Percentiles rank a stretch among this genome's conserved stretches.
Evolutionary conservation across 2,888 invertebrate species (phyloP).

Genomic region (Latheticus oryzae): DNA sequence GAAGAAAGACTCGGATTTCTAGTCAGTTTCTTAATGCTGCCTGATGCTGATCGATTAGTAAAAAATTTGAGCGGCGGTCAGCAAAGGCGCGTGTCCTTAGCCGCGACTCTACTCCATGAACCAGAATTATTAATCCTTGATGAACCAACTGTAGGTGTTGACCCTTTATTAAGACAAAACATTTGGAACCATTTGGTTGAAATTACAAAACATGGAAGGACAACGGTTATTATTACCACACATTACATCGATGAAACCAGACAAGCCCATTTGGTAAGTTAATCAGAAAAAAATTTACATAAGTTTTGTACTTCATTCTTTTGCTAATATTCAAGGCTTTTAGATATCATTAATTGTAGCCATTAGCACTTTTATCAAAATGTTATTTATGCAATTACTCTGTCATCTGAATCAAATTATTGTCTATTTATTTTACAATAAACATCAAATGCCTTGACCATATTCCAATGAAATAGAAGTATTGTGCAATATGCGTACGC

Average conservation of each 20-base stretch:
- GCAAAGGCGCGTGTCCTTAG: slow-evolving; percentile 88
- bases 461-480: slow-evolving; percentile 2
- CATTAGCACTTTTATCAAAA: slow-evolving; percentile 33
- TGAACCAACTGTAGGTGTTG: slow-evolving; percentile 95
- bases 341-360: slow-evolving; percentile 24
- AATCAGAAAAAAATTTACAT: slow-evolving; percentile 1
- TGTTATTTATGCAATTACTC: slow-evolving; percentile 23
- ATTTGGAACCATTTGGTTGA: slow-evolving; percentile 95
- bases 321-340: slow-evolving; percentile 15
- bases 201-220: slow-evolving; percentile 89
- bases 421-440: slow-evolving; percentile 6
- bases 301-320: slow-evolving; percentile 1
- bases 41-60: slow-evolving; percentile 65
- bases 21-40: slow-evolving; percentile 61
- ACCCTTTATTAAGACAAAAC: slow-evolving; percentile 89
- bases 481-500: slow-evolving; percentile 7
- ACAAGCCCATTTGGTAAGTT: slow-evolving; percentile 85
- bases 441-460: slow-evolving; percentile 18
- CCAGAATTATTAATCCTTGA: slow-evolving; percentile 91
- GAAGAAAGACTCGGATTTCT: slow-evolving; percentile 59
- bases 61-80: slow-evolving; percentile 86
- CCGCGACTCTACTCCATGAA: slow-evolving; percentile 88
- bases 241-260: slow-evolving; percentile 97
- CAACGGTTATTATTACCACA: slow-evolving; percentile 92
- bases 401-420: slow-evolving; percentile 12